phyloP scores from a whole-genome alignment of 1,140 invertebrate genomes.

The Drosophila navojoa region DNA sequence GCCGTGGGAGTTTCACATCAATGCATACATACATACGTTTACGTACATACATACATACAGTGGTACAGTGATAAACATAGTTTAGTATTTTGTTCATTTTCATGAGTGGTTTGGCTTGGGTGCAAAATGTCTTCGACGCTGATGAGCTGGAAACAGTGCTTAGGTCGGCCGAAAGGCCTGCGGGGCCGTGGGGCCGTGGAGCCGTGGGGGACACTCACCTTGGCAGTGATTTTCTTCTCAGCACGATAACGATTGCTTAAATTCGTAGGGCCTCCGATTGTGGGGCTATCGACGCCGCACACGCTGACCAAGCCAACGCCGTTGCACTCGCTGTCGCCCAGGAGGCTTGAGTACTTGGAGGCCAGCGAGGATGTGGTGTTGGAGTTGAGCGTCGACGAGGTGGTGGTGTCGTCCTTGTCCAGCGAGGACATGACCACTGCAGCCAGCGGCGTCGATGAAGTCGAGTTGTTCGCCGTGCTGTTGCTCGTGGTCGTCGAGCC shows the following conservation, averaged over 20 bases:
- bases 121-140: background rate
- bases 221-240: conserved; percentile 84
- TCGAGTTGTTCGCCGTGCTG: conserved; percentile 78
- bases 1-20: background rate
- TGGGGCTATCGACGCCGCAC: conserved; percentile 59
- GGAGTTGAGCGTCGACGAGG: conserved; percentile 77
- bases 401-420: conserved; percentile 74
- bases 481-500: conserved; percentile 76
- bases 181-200: too few species aligned
- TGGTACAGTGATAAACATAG: background rate
- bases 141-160: conserved; percentile 33
- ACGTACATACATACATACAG: conserved; percentile 9
- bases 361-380: conserved; percentile 79
- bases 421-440: conserved; percentile 74
- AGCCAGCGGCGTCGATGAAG: conserved; percentile 74
- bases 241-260: conserved; percentile 79
- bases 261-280: conserved; percentile 61
- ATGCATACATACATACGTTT: conserved; percentile 5
- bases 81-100: background rate
- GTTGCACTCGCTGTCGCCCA: conserved; percentile 79
- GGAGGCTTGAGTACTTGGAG: conserved; percentile 76
- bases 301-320: conserved; percentile 50
- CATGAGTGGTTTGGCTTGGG: background rate
- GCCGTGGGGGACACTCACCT: conserved; percentile 57
- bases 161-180: too few species aligned